phyloP scores from a whole-genome alignment of 2,113 vertebrate genomes.

The Thamnaconus septentrionalis region DNA sequence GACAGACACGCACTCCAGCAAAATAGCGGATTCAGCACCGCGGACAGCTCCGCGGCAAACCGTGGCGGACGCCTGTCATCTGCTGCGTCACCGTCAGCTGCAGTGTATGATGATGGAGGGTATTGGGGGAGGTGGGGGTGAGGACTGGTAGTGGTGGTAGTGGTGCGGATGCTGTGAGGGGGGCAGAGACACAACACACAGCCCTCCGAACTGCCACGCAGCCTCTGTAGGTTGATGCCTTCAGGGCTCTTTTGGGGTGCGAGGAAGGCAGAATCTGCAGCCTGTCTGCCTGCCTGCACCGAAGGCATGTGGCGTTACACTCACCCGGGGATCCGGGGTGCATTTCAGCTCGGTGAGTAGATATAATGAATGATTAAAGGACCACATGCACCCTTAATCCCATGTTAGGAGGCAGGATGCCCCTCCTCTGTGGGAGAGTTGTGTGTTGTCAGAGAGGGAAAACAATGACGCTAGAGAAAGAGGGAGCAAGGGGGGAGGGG shows the following conservation, averaged over 20 bases:
- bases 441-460: slow-evolving; percentile 44
- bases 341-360: slow-evolving; percentile 35
- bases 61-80: slow-evolving; percentile 11
- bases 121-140: neutral
- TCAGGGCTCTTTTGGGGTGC: too few relatives aligned
- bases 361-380: slow-evolving; percentile 62
- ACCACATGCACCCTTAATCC: slow-evolving; percentile 61
- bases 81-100: neutral
- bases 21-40: slow-evolving; percentile 61
- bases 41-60: slow-evolving; percentile 60
- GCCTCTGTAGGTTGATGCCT: too few relatives aligned
- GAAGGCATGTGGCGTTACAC: neutral
- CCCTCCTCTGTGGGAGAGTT: slow-evolving; percentile 47
- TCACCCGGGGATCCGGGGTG: slow-evolving; percentile 14
- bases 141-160: neutral
- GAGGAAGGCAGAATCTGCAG: too few relatives aligned
- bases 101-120: neutral
- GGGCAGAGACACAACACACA: neutral
- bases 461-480: slow-evolving; percentile 57
- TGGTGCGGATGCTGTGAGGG: neutral
- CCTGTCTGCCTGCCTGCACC: too few relatives aligned
- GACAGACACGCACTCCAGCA: slow-evolving; percentile 40
- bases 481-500: too few relatives aligned
- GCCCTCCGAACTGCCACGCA: neutral
- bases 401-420: slow-evolving; percentile 47